Evolutionary conservation across 2,797 vertebrate genomes (phyloP).

Genomic region (Neosilurus hyrtlii): DNA sequence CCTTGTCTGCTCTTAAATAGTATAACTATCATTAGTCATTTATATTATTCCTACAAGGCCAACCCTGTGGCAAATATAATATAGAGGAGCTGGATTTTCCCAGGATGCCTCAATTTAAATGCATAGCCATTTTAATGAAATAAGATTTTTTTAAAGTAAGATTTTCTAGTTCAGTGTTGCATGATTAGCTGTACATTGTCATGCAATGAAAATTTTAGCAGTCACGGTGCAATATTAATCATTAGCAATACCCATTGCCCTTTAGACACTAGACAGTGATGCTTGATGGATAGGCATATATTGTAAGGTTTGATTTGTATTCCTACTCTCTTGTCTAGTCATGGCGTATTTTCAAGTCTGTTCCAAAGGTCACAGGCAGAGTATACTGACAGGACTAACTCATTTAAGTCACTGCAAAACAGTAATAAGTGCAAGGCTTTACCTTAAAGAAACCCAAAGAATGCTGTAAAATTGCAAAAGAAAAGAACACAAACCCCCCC

Average conservation of each 20-base stretch:
- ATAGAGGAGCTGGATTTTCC: background rate
- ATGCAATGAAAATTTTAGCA: too few relatives aligned
- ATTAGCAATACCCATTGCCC: background rate
- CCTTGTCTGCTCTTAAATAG: background rate
- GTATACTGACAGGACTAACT: background rate
- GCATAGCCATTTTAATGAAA: background rate
- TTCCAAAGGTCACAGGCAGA: background rate
- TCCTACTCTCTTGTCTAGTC: too few relatives aligned
- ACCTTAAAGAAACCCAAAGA: too few relatives aligned
- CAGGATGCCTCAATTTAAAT: background rate
- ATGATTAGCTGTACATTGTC: background rate
- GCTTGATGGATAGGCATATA: too few relatives aligned
- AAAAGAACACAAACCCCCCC: too few relatives aligned
- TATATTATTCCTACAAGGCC: background rate
- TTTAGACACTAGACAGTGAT: background rate
- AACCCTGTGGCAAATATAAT: background rate
- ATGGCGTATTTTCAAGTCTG: background rate
- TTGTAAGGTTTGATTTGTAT: background rate
- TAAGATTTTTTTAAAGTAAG: background rate
- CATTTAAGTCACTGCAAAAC: background rate
- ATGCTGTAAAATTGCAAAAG: too few relatives aligned
- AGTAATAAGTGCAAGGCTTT: too few relatives aligned
- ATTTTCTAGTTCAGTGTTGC: background rate
- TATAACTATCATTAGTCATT: background rate
- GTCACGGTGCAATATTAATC: background rate